Conservation (phyloP, 2,797 vertebrate species). For the Lindbergichthys nudifrons region DNA sequence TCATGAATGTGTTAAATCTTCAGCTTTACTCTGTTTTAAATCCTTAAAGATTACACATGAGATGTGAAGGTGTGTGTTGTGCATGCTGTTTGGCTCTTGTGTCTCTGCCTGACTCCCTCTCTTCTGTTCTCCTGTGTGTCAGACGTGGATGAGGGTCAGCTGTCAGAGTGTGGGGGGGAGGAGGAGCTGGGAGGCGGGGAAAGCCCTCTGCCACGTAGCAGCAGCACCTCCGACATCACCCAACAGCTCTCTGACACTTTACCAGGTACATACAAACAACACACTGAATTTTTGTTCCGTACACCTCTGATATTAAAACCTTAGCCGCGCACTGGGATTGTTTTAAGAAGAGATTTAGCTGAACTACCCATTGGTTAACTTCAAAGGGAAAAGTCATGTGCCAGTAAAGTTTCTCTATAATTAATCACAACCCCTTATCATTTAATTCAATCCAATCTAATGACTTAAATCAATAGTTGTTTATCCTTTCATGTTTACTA, state of each 20-base stretch:
- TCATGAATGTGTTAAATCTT: conserved; percentile 13
- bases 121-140: conserved; percentile 25
- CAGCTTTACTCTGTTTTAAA: conserved; percentile 1
- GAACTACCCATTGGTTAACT: not conserved
- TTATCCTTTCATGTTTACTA: not conserved
- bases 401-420: not conserved
- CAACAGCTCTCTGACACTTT: conserved; percentile 87
- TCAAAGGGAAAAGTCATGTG: not conserved
- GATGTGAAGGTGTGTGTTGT: conserved; percentile 4
- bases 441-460: not conserved
- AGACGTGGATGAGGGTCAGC: conserved; percentile 95
- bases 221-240: conserved; percentile 95
- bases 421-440: not conserved
- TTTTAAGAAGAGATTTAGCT: not conserved
- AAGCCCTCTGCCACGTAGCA: conserved; percentile 90
- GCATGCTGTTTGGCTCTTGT: not conserved
- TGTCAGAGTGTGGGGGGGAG: conserved; percentile 84
- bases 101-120: conserved; percentile 11
- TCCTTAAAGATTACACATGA: conserved; percentile 18
- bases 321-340: not conserved
- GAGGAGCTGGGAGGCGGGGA: conserved; percentile 86
- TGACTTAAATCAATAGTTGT: not conserved
- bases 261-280: conserved; percentile 82
- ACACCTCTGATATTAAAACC: not conserved
- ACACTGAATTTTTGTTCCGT: not conserved